Base-by-base conservation (phyloP, 2,113 vertebrate species). In the Arvicanthis niloticus region DNA sequence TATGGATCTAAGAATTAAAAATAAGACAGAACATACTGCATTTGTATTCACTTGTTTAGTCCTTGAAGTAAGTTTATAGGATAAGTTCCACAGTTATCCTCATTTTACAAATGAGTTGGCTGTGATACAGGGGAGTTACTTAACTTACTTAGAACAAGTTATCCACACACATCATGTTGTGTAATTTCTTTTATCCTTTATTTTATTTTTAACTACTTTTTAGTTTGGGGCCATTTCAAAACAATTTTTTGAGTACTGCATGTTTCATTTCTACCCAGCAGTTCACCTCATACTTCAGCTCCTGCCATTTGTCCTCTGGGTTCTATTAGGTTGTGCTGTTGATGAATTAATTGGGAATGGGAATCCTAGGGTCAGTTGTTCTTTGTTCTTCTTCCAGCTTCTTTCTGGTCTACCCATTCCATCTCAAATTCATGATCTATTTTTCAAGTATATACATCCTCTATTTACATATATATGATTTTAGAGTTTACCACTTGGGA, bases 31-130 rank as follows among this genome's bases (percentile, higher is more conserved):
- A 80, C 31, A 80, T 21, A n/a, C 51, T 80, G 2, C 19, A 80
- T 80, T 80, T 82, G 45, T 77, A 51, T 76, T 87, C 29, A 92
- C 16, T 91, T n/a, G 88, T 65, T 91, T 93, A 94, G 72, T 91
- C 13, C 1, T 95, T 37, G 12, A 2, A 77, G 9, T 16, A 93
- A 70, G 19, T 93, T 84, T 82, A 21, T 70, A 31, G 75, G 3
- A 24, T 86, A 48, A 11, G 11, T 86, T 65, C 56, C 42, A 89
- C 9, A 86, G 45, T 56, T 73, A 62, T 45, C 29, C 24, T 87
- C 53, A 73, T 91, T 89, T 96, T 77, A 86, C 3, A 91, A 62
- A 91, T 78, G 67, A 53, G 6, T 62, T 82, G 78, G 5, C n/a
- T 91, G 7, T 91, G 40, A 24, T 48, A 85, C 6, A 65, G 40